Evolutionary conservation across 2,113 vertebrate genomes (phyloP).

Genomic region (Henicopernis longicauda): DNA sequence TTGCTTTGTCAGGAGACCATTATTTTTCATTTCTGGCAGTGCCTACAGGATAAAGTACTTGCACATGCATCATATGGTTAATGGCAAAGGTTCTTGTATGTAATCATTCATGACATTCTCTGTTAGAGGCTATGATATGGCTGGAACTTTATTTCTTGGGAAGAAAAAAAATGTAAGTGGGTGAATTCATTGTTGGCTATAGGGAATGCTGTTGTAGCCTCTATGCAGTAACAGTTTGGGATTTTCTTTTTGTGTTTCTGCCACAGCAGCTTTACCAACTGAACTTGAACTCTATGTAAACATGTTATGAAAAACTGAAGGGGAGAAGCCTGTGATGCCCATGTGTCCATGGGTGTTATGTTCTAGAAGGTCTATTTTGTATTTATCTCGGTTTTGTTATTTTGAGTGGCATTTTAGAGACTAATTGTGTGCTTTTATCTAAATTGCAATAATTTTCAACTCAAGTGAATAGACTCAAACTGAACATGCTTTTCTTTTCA

Average conservation of each 20-base stretch:
- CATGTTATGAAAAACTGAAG: background rate
- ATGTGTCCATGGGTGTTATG: accelerated
- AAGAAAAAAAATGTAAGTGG: background rate
- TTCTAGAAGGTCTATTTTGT: background rate
- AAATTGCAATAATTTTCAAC: background rate
- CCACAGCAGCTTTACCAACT: background rate
- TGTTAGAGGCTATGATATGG: background rate
- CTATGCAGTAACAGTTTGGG: background rate
- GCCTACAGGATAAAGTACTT: background rate
- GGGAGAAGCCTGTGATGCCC: background rate
- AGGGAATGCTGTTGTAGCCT: background rate
- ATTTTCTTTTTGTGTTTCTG: background rate
- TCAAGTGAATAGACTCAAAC: background rate
- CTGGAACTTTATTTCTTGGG: background rate
- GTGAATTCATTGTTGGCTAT: background rate
- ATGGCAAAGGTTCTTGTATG: background rate
- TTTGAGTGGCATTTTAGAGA: background rate
- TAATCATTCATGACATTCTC: background rate
- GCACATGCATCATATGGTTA: background rate
- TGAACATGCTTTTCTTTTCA: background rate
- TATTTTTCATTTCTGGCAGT: background rate
- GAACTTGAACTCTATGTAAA: background rate
- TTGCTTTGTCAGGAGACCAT: background rate
- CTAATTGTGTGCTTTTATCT: background rate
- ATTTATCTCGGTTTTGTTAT: background rate